Conservation (phyloP, 2,888 invertebrate species). For the Entomobrya multifasciata region DNA sequence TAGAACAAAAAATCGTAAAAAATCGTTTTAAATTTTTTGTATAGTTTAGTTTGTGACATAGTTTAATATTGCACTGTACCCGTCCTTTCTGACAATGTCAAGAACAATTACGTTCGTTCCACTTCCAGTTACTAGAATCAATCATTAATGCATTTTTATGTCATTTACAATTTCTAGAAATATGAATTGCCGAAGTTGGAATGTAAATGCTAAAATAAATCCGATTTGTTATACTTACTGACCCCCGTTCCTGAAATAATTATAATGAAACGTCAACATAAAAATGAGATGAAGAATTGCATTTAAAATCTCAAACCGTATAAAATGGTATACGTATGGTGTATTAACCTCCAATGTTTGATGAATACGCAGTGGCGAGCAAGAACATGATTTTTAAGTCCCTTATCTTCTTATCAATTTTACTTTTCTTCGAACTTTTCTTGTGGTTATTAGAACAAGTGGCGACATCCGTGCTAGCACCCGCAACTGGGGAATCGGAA, state of each 20-base stretch:
- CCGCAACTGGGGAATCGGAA: background rate
- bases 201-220: background rate
- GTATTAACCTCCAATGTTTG: constrained; percentile 79
- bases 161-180: constrained; percentile 21
- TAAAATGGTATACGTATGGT: too few species aligned
- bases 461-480: too few species aligned
- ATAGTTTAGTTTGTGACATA: background rate
- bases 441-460: too few species aligned
- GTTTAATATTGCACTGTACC: constrained; percentile 68
- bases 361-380: constrained; percentile 76
- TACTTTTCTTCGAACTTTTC: constrained; percentile 14
- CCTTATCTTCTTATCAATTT: constrained; percentile 70
- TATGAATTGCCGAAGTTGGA: too few species aligned
- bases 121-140: constrained; percentile 74
- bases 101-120: constrained; percentile 76
- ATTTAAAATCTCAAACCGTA: too few species aligned
- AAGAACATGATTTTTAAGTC: constrained; percentile 78
- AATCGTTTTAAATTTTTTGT: too few species aligned
- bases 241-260: constrained; percentile 64
- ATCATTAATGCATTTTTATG: background rate
- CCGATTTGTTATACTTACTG: too few species aligned
- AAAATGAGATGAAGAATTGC: too few species aligned
- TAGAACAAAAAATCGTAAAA: too few species aligned
- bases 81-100: constrained; percentile 77
- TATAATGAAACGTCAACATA: too few species aligned